phyloP scores from a whole-genome alignment of 2,888 invertebrate species.

The Priocnemis perturbator region DNA sequence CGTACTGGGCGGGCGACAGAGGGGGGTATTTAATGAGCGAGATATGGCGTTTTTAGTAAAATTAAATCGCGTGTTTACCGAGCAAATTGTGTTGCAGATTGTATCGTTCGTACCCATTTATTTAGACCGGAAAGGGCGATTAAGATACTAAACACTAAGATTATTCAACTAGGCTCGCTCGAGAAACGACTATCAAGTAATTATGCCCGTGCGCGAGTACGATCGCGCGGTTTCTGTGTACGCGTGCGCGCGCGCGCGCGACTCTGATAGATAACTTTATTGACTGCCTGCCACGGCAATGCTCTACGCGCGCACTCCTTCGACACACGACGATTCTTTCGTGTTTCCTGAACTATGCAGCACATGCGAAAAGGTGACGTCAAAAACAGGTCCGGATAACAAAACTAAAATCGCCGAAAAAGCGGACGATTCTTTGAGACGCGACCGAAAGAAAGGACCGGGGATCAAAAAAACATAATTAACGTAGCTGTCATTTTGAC shows the following conservation, averaged over 20 bases:
- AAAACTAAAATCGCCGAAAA: too few relatives aligned
- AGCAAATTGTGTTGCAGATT: conserved; percentile 6
- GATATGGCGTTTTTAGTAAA: not conserved
- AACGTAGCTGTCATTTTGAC: too few relatives aligned
- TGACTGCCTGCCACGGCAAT: conserved; percentile 12
- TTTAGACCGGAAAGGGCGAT: conserved; percentile 23
- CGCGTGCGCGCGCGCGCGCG: conserved; percentile 5
- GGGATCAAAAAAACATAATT: too few relatives aligned
- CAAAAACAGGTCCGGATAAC: too few relatives aligned
- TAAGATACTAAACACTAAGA: conserved; percentile 31
- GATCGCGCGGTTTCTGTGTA: conserved; percentile 2
- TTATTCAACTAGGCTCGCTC: conserved; percentile 27
- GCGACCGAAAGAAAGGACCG: too few relatives aligned
- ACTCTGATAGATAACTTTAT: conserved; percentile 32
- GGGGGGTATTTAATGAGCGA: not conserved
- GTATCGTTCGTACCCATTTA: conserved; percentile 19
- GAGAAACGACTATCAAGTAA: conserved; percentile 24
- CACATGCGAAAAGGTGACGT: too few relatives aligned
- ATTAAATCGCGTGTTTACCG: conserved; percentile 5
- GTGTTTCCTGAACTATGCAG: too few relatives aligned
- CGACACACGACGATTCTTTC: too few relatives aligned
- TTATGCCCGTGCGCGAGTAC: conserved; percentile 9
- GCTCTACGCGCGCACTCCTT: conserved; percentile 1
- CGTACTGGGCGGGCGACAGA: not conserved
- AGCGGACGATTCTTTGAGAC: too few relatives aligned